Base-by-base conservation (phyloP, 1,140 invertebrate genomes). In the Anoplolepis gracilipes region DNA sequence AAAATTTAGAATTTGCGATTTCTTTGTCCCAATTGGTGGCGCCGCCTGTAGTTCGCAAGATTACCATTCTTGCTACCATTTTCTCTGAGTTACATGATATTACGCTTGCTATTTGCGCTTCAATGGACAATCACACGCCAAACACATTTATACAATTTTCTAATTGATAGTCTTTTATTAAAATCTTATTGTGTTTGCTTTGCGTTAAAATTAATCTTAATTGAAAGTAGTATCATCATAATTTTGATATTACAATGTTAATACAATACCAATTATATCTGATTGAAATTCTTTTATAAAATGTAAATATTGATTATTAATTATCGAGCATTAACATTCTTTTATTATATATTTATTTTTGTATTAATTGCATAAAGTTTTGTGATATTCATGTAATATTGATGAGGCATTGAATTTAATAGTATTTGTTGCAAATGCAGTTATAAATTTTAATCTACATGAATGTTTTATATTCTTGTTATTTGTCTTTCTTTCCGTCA, bases 21-120 rank as follows among this genome's bases (percentile, higher is more conserved):
- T 82, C 7, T 25, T 16, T 39, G 10, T 81, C 64, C 90, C 90
- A 84, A 72, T 57, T 42, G 25, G 88, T 91, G 90, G 88, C 90
- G 90, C 88, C 90, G 33, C 57, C 90, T 91, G 28, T 59, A 55
- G 84, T 85, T 86, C 78, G 53, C 49, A 64, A 82, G 65, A 84
- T 86, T 42, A 64, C 49, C 65, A 49, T 84, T 36, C 46, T 25
- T 62, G 62, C 85, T 87, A 70, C 90, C 90, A 91, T 91, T 91
- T 91, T 91, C 72, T 88, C 69, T 77, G 30, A 28, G 30, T 42
- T 67, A 73, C 72, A 28, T 59, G 22, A 84, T 59, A 77, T 49
- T n/a, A 22, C 64, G 28, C 28, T 59, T 86, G 7, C 25, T n/a
- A 11, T 72, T 5, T 61, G 13, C 36, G 5, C 16, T 62, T 53